These are phyloP conservation scores for Bombus sibiricus DNA, from an alignment of 1,140 invertebrate species.

Conservation along the genomic window DNA sequence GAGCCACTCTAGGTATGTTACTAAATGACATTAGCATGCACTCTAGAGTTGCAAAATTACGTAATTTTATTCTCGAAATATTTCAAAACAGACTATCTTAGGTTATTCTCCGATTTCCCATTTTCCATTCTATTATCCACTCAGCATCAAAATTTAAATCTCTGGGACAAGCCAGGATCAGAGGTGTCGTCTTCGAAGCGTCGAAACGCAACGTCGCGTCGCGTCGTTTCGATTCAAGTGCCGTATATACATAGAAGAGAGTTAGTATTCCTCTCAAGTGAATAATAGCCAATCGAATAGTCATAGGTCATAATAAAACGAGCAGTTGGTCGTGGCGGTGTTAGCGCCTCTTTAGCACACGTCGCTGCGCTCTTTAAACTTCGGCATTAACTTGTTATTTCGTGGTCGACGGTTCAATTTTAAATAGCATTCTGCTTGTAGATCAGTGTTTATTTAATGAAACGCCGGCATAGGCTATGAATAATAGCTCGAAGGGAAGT, in stretches of 20 bases:
- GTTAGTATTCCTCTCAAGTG: constrained; percentile 48
- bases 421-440: neutral
- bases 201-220: neutral
- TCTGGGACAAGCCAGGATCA: neutral
- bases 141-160: no score
- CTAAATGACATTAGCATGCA: no score
- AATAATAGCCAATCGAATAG: constrained; percentile 60
- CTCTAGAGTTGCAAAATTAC: no score
- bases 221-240: neutral
- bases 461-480: neutral
- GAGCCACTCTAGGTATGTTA: no score
- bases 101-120: no score
- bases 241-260: neutral
- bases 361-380: constrained; percentile 6
- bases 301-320: constrained; percentile 55
- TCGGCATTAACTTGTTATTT: constrained; percentile 1
- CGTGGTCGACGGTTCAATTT: neutral
- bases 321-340: constrained; percentile 12
- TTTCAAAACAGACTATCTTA: no score
- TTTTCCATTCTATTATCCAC: no score
- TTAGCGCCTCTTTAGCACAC: constrained; percentile 31
- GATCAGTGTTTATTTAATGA: constrained; percentile 11
- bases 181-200: neutral
- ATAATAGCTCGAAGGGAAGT: neutral
- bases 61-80: no score